Evolutionary conservation across 2,797 vertebrate genomes (phyloP), one percentile per base, ranked within the genome.

Genomic region (Sebastolobus alascanus): DNA sequence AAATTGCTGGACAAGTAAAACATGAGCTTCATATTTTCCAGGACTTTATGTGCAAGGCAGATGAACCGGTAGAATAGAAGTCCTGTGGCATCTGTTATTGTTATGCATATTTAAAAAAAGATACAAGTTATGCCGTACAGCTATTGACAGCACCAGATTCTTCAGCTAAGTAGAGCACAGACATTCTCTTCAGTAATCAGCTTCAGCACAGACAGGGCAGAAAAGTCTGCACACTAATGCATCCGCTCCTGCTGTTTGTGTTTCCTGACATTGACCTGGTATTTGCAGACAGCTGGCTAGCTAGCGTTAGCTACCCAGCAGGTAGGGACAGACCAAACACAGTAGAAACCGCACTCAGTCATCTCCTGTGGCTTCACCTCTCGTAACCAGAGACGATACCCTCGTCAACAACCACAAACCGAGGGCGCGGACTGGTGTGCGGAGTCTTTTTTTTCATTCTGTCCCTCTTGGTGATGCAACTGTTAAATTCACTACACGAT

Each of bases 381-480:
- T 69, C 29, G 27, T 37, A 68, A 59, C 12, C 16, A 59, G 33
- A 80, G 25, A 65, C 63, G 64, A 43, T 59, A 50, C 46, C 58
- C 50, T 68, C 67, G 73, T 76, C 73, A 73, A 18, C 33, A 71
- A 56, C 18, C 25, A 52, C 4, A 13, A 8, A 67, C 29, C 2
- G n/a, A 69, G 22, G 2, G 37, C 13, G 0, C 35, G 5, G 43
- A 59, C n/a, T 5, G 4, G 16, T 27, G 40, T 55, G 20, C 29
- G 0, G 0, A 20, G 46, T 50, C 18, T 2, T 50, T 20, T 35
- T 35, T 70, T 55, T 67, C 14, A 22, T 10, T 54, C 6, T 40
- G 31, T 61, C 38, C 3, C 7, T 52, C 16, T 58, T 0, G 1
- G 59, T 11, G 37, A 31, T 55, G 52, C 2, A 2, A 25, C 59